phyloP scores from a whole-genome alignment of 2,113 vertebrate species.

The Tupaia chinensis region DNA sequence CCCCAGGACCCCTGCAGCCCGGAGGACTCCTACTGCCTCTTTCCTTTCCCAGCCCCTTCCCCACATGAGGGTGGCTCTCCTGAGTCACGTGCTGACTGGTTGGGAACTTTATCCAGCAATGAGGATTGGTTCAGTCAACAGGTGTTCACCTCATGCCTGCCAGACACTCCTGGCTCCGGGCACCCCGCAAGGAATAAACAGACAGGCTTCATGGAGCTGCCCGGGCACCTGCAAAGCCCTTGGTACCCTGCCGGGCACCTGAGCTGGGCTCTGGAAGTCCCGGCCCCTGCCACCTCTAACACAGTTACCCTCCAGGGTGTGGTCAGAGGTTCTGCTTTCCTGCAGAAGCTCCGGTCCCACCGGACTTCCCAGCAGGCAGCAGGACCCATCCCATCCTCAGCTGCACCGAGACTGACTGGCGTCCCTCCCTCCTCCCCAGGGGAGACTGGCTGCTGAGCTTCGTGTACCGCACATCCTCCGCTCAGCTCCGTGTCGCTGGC shows the following conservation, averaged over 20 bases:
- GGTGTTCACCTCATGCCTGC: fast-evolving
- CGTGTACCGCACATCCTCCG: constrained; percentile 96
- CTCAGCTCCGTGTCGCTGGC: constrained; percentile 93
- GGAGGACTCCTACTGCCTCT: neutral
- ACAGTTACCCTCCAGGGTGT: fast-evolving
- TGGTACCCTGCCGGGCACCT: neutral
- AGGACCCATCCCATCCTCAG: neutral
- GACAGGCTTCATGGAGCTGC: neutral
- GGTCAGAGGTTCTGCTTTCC: neutral
- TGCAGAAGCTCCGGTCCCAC: fast-evolving
- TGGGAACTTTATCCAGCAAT: fast-evolving
- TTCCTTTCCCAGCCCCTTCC: neutral
- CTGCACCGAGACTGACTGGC: neutral
- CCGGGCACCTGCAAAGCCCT: neutral
- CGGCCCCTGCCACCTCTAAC: neutral
- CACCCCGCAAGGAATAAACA: neutral
- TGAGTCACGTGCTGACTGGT: neutral
- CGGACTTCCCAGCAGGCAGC: neutral
- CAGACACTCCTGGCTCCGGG: neutral
- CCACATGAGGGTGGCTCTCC: neutral
- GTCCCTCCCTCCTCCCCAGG: constrained; percentile 82
- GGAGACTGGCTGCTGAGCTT: constrained; percentile 97
- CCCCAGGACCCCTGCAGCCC: too few relatives aligned
- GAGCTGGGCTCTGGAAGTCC: fast-evolving
- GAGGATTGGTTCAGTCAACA: neutral